Base-by-base conservation (phyloP, 2,888 invertebrate species). In the Pediacus dermestoides region DNA sequence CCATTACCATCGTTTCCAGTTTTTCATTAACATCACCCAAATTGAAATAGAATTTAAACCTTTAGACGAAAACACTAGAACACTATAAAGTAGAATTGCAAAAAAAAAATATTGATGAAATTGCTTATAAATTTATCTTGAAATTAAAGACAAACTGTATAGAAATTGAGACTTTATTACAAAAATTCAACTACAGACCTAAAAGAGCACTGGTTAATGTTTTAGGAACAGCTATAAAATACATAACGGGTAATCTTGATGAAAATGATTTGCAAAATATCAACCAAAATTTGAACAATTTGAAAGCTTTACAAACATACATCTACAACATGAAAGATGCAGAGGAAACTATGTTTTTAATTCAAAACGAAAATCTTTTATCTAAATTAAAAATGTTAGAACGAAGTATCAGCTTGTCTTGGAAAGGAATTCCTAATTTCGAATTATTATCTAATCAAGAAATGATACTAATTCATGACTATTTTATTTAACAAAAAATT, bases 161-260 rank as follows among this genome's bases (percentile, higher is more conserved):
- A 4, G 23, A 23, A 6, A n/a, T 31, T 16, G 31, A 16, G 16
- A 31, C 12, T 8, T 3, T 16, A 31, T 16, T 31, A 3, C 3
- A 15, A 4, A 31, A 16, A 16, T 31, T 31, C 3, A 4, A 31
- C 6, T 10, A 16, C 11, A 31, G 9, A 16, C 3, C 11, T 3
- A 31, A 16, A 31, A 15, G 31, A 31, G 31, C 31, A 6, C 16
- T 31, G 11, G 8, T 22, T 25, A 34, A 34, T 13, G 13, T 9
- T 15, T 26, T 34, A 26, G 36, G 36, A n/a, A 30, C 13, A 36
- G 21, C 18, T 6, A 30, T 36, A 10, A 36, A 21, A n/a, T 36
- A 16, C 7, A 11, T 36, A 2, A 30, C 36, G 4, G 36, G 36
- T 18, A 36, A 36, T 18, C 16, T 36, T 8, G 36, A 36, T 12